These are phyloP conservation scores for Corythornis cristatus DNA, from an alignment of 2,113 vertebrate species.

Conservation along the genomic window DNA sequence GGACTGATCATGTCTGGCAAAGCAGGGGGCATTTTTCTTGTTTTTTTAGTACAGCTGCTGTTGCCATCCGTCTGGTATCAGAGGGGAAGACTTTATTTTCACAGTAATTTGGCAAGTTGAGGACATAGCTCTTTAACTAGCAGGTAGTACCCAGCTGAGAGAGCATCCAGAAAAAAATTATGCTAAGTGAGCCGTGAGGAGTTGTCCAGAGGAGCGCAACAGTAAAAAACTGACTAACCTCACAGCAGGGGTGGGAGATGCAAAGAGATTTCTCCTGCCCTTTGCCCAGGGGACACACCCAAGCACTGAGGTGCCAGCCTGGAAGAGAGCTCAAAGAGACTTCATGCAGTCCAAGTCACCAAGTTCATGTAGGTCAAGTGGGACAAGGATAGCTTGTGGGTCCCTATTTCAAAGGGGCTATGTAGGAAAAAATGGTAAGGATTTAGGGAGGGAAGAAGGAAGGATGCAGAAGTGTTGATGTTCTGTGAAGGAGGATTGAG, in stretches of 20 bases:
- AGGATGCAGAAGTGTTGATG: background rate
- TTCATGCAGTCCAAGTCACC: background rate
- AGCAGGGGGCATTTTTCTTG: background rate
- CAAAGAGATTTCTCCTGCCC: background rate
- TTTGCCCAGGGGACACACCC: background rate
- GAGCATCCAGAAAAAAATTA: background rate
- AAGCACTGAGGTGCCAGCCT: background rate
- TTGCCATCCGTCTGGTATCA: background rate
- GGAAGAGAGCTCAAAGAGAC: background rate
- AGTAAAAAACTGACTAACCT: background rate
- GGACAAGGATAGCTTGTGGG: background rate
- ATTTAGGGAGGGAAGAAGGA: background rate
- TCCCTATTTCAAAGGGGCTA: background rate
- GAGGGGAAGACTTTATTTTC: background rate
- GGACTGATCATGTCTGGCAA: fast-evolving
- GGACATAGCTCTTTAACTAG: background rate
- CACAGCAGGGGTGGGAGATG: background rate
- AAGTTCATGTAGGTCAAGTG: background rate
- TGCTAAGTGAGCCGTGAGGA: background rate
- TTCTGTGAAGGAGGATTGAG: background rate
- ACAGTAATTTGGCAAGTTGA: background rate
- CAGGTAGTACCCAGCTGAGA: background rate
- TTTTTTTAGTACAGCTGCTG: background rate
- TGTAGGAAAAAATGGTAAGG: background rate
- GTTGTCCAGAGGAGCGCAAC: background rate